Base-by-base conservation (phyloP, 2,797 vertebrate genomes). In the Taeniopygia guttata region DNA sequence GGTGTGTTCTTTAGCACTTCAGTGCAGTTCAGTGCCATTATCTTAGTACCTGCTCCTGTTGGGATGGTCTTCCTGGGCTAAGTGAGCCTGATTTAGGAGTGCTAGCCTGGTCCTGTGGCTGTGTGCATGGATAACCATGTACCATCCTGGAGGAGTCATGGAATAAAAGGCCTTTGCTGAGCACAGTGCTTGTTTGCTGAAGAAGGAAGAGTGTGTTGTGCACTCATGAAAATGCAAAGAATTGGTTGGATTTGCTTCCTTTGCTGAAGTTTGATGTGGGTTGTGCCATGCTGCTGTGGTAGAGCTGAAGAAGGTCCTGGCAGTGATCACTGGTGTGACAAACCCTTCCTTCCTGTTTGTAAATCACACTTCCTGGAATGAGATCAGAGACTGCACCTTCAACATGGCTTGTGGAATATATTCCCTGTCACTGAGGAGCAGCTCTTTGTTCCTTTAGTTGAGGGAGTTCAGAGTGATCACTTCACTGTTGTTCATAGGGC, bases 231-330 rank as follows among this genome's bases (percentile, higher is more conserved):
- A 54, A 56, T 29, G 16, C 16, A 38, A 19, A 54, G n/a, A 40
- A 25, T 46, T 64, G 19, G 2, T 72, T 48, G 13, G 46, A 30
- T 70, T 49, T 69, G 34, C 45, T 78, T 38, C 52, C 74, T 69
- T 32, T 79, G 34, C 49, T 80, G n/a, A 29, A 52, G 62, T 23
- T 46, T 64, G 42, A 34, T 56, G 14, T 11, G 29, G 56, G 20
- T 46, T 58, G 22, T 0, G 4, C 64, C 16, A 4, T 16, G n/a
- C 27, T 14, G 2, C 0, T 19, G 15, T 2, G 27, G 26, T 11
- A 10, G 46, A 66, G 72, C 36, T 77, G 59, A 21, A 75, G 73
- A 10, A 82, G 60, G 12, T 48, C 13, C 43, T 27, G 42, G 52
- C 51, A 87, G 77, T 29, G 23, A 16, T n/a, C 10, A 1, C 42